Evolutionary conservation across 2,797 vertebrate species (phyloP), one percentile per base, ranked within the genome.

Genomic region (Channa striata): DNA sequence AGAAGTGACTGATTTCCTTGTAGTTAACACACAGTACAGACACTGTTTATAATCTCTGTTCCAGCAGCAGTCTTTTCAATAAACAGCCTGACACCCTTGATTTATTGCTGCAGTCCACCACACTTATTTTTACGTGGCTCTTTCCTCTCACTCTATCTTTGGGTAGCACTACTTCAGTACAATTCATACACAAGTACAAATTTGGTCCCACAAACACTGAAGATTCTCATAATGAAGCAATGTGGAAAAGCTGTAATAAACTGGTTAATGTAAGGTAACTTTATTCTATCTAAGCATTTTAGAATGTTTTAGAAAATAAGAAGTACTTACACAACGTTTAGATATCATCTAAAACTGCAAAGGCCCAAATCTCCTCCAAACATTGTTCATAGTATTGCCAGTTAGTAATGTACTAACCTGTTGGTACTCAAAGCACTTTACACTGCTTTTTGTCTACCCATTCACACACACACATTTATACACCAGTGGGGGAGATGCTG

Each of bases 51-150:
- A 89, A 88, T 88, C 73, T 74, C 60, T 8, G 66, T 83, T 90
- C 85, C 89, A 87, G 83, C 87, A 78, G 83, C 83, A 80, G 81
- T 66, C 86, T 77, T 87, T 91, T 88, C 84, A 91, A 91, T 91
- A 91, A 91, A 91, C 88, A 90, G 64, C 44, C 71, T 86, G 88
- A 88, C 90, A 88, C 60, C 53, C 77, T 13, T 87, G 85, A 90
- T 88, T 81, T 79, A 89, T 87, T 51, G 51, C 78, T 50, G 48
- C 63, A 47, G 82, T 62, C 56, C 58, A 21, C 60, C 62, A 64
- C 56, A 33, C 72, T 81, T 57, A 73, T 78, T 78, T n/a, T 80
- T 82, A 59, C 65, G 36, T 54, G 68, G 69, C 64, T 82, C 77
- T 56, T 78, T 80, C 81, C 52, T 59, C 47, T 33, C 46, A 54